Base-by-base conservation (phyloP, 2,113 vertebrate genomes). In the Scatophagus argus region DNA sequence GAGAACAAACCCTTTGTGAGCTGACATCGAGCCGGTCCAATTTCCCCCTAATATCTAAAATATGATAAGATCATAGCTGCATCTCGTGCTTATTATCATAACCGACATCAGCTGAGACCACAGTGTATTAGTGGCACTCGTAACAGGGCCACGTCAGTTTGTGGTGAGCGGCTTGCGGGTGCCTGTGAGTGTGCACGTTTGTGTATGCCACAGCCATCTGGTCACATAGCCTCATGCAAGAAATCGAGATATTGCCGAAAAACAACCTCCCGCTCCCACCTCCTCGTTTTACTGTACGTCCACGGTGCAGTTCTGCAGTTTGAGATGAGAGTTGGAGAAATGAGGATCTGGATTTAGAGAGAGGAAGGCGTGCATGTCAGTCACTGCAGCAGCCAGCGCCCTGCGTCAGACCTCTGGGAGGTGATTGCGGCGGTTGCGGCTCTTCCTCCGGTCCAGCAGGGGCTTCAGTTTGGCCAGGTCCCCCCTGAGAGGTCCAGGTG, bases 381-480 rank as follows among this genome's bases (percentile, higher is more conserved):
- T 79, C n/a, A 78, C 59, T 67, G 38, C 31, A 27, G 75, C 56
- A 23, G 82, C 43, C 46, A 5, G 36, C 59, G 31, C 25, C 21
- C 38, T 4, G 38, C 25, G 77, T 95, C 96, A 98, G 43, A 94
- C 95, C 43, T 94, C 95, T 4, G 95, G 95, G 70, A 95, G 86
- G 79, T 98, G 96, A 84, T 97, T 96, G 52, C 98, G 95, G 74
- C 97, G 95, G 81, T 97, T 98, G 69, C 98, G 96, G 91, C 97
- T 98, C 96, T 98, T 99, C 68, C 96, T 95, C 77, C 95, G 96
- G 56, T 96, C 98, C 86, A 98, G 94, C 82, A 99, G 95, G 3
- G 96, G 97, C 89, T 98, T 99, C 51, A 99, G 92, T 77, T 99
- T 99, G 83, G 95, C 96, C 65, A 99, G 94, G 92, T 99, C 98